Conservation (phyloP, 1,140 invertebrate genomes). For the Adelges cooleyi region DNA sequence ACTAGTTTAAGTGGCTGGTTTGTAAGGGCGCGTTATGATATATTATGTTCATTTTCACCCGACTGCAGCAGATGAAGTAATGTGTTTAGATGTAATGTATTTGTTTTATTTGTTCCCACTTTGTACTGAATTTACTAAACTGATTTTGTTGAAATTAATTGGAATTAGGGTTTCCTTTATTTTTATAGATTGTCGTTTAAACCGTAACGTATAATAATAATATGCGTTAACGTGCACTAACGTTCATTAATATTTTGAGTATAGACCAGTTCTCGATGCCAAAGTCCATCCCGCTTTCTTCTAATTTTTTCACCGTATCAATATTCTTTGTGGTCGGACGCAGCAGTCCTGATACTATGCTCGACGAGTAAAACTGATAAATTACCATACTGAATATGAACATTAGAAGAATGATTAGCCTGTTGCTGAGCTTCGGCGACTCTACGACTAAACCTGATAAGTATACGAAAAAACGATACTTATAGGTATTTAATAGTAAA, state of each 20-base stretch:
- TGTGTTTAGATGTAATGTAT: too few species aligned
- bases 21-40: too few species aligned
- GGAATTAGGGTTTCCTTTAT: too few species aligned
- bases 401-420: conserved; percentile 1
- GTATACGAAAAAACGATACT: background rate
- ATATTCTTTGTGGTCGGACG: background rate
- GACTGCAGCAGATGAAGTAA: too few species aligned
- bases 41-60: too few species aligned
- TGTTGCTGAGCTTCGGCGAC: background rate
- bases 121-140: too few species aligned
- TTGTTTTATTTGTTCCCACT: too few species aligned
- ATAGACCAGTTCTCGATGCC: background rate
- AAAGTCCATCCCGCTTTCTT: conserved; percentile 6
- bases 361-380: conserved; percentile 41
- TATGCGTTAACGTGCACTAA: too few species aligned
- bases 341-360: conserved; percentile 36
- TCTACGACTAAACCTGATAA: background rate
- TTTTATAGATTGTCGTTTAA: too few species aligned
- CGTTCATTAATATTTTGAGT: background rate
- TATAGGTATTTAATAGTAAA: background rate
- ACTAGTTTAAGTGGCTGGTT: too few species aligned
- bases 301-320: background rate
- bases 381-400: conserved; percentile 39
- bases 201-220: too few species aligned
- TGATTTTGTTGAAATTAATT: too few species aligned